Base-by-base conservation (phyloP, 2,888 invertebrate species). In the Leptogaster cylindrica region DNA sequence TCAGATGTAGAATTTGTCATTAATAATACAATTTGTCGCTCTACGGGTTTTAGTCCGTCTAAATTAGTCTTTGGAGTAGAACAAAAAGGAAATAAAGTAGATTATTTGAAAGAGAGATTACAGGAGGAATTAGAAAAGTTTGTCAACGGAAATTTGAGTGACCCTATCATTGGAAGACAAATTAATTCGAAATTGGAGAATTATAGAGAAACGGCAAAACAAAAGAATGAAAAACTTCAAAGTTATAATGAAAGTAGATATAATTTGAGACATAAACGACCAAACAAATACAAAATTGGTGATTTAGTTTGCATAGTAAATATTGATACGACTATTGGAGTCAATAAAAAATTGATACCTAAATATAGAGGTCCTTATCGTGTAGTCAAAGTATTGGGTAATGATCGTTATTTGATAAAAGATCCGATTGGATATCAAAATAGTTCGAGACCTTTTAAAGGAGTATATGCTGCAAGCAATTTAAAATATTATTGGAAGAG, bases 1-100 rank as follows among this genome's bases (percentile, higher is more conserved):
- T 12, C 48, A 14, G 20, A 72, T 0, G 71, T 70, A 8, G 74
- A 75, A 65, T 75, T 71, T 69, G 66, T 68, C 3, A 67, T 74
- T 12, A 75, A 75, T 65, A 75, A 75, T 67, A 74, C 73, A 0
- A 39, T 74, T 10, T 69, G 70, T 41, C 71, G 73, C 72, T 74
- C n/a, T 1, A 1, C 31, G 10, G 71, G 72, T 1, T 70, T 74
- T 50, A 72, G 73, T 2, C 74, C 75, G 2, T 72, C 73, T 70
- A 72, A 67, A 46, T 46, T 75, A 20, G 64, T 76, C 23, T 76
- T 75, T 50, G 76, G 76, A 1, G 50, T 74, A 4, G 27, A 72
- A 33, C 77, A 77, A 58, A 67, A 70, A 44, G 73, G 73, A 18
- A 36, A 68, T 31, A 10, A 1, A 8, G 1, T 31, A 10, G 31